phyloP scores from a whole-genome alignment of 2,888 invertebrate species.

The Hirtodrosophila cameraria region DNA sequence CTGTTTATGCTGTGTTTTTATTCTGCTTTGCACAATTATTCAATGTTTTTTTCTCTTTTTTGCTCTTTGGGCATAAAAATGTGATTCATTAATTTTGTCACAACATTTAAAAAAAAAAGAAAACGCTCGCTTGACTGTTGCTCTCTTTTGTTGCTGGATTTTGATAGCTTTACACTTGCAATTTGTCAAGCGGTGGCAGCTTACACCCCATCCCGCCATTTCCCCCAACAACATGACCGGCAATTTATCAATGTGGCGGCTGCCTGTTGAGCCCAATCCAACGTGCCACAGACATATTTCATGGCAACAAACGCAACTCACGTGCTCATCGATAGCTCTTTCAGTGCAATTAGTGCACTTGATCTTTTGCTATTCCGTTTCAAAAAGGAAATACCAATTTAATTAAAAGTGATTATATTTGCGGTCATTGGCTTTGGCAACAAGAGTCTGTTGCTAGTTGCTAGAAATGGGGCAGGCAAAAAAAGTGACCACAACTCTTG shows the following conservation, averaged over 20 bases:
- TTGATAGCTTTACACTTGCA: slow-evolving; percentile 70
- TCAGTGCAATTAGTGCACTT: slow-evolving; percentile 61
- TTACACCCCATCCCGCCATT: too few relatives aligned
- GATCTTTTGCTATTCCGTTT: slow-evolving; percentile 52
- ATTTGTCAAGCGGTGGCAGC: slow-evolving; percentile 64
- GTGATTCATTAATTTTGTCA: slow-evolving; percentile 81
- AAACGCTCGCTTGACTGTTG: too few relatives aligned
- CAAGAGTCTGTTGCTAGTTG: slow-evolving; percentile 1
- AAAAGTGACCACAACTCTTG: slow-evolving; percentile 1
- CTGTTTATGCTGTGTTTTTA: neutral
- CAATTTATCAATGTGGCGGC: slow-evolving; percentile 60
- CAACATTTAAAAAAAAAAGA: slow-evolving; percentile 62
- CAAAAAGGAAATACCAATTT: slow-evolving; percentile 16
- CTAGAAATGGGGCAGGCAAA: neutral
- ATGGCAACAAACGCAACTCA: slow-evolving; percentile 27
- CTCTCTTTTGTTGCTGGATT: slow-evolving; percentile 42
- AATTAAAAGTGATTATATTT: slow-evolving; percentile 66
- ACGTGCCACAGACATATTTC: slow-evolving; percentile 15
- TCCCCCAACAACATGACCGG: slow-evolving; percentile 45
- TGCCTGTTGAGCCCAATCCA: slow-evolving; percentile 30
- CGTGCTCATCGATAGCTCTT: slow-evolving; percentile 56
- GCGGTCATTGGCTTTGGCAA: slow-evolving; percentile 47
- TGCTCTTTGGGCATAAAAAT: slow-evolving; percentile 58
- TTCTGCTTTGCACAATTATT: slow-evolving; percentile 22
- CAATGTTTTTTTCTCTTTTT: slow-evolving; percentile 46